Evolutionary conservation across 2,888 invertebrate genomes (phyloP).

Genomic region (Octonoba sinensis): DNA sequence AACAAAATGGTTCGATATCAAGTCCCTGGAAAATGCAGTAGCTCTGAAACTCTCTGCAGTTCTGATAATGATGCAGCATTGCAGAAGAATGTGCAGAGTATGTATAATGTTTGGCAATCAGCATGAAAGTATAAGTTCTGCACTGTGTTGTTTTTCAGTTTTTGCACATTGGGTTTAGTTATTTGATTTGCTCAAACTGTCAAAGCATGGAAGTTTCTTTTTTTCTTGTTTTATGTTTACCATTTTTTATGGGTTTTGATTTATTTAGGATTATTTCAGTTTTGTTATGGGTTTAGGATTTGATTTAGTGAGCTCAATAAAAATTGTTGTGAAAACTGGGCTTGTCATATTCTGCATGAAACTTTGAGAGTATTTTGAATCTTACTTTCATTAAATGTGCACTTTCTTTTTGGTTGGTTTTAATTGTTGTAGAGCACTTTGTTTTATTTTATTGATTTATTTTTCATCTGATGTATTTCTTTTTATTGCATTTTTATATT

Average conservation of each 20-base stretch:
- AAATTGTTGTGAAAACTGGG: too few species aligned
- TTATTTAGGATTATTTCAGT: not conserved
- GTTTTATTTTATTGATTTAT: too few species aligned
- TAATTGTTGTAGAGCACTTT: too few species aligned
- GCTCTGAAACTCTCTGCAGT: constrained; percentile 50
- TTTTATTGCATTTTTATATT: too few species aligned
- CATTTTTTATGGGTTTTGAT: not conserved
- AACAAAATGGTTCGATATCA: constrained; percentile 4
- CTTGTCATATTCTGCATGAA: too few species aligned
- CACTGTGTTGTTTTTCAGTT: not conserved
- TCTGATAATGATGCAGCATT: constrained; percentile 28
- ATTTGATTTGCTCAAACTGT: not conserved
- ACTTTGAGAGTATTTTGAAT: too few species aligned
- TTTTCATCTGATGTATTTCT: too few species aligned
- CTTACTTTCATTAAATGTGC: too few species aligned
- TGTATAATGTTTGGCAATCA: constrained; percentile 19
- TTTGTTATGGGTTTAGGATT: not conserved
- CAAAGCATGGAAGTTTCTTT: not conserved
- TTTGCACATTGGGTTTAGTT: not conserved
- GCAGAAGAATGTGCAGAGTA: constrained; percentile 23
- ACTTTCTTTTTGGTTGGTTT: too few species aligned
- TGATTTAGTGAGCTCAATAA: too few species aligned
- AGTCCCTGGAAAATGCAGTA: constrained; percentile 34
- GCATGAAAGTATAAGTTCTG: not conserved
- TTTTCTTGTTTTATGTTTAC: not conserved